Evolutionary conservation across 2,797 vertebrate species (phyloP), one percentile per base, ranked within the genome.

Genomic region (Spheniscus humboldti): DNA sequence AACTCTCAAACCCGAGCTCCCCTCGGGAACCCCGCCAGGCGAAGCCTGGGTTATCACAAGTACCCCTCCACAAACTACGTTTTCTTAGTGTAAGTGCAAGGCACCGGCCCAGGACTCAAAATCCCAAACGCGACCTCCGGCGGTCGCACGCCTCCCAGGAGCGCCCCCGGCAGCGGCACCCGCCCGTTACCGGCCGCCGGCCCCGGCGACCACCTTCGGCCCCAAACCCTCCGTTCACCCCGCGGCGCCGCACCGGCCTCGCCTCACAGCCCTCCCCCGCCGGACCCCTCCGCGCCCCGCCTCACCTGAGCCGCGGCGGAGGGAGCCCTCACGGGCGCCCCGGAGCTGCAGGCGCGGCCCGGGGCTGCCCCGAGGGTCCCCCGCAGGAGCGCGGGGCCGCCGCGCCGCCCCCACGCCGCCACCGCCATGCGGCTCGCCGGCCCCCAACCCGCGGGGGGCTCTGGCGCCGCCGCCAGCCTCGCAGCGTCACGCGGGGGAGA

Each of bases 241-340:
- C 25, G 9, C 30, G 4, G 43, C 55, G 16, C 63, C 18, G 13
- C 43, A 41, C 37, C 60, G 10, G 33, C 47, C 37, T 28, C 59
- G 2, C 47, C 28, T 15, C 20, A 3, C 19, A 22, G n/a, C 52
- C 25, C 43, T 2, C 19, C 13, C 35, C 7, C 18, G 18, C 14
- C 19, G 7, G 39, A 45, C 35, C n/a, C n/a, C 37, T 7, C 53
- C 8, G 63, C 45, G 12, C 12, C 28, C 7, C 37, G 9, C 27
- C 90, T 88, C 88, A 96, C 96, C 94, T 92, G 85, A 52, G 86
- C 87, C 8, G 45, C 56, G 35, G n/a, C 35, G 11, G 78, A 52
- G 13, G 92, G 56, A 28, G 69, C 81, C 78, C 96, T 50, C 18
- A 45, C 92, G 4, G 92, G 35, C 11, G 37, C 86, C 47, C 94